Base-by-base conservation (phyloP, 2,888 invertebrate species). In the Drymonia ruficornis region DNA sequence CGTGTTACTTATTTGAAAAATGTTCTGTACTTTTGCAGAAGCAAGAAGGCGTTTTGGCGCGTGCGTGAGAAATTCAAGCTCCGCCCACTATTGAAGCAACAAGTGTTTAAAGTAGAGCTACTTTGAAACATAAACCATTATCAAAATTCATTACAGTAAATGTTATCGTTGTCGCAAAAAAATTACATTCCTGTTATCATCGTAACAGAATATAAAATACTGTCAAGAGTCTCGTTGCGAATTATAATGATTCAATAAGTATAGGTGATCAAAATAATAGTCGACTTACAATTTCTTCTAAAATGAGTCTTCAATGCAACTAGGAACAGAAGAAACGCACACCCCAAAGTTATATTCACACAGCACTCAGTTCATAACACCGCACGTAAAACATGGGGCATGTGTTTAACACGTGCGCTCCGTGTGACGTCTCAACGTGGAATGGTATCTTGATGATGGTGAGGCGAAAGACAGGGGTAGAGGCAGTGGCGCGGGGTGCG, bases 401-500 rank as follows among this genome's bases (percentile, higher is more conserved):
- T 67, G 71, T 78, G 69, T 67, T 60, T 67, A 67, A 72, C 74
- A 76, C 82, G 77, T 78, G 84, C 85, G 80, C 74, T 70, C 77
- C 57, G 68, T 70, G 54, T 73, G 81, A 82, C 81, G 86, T 76
- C 77, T 80, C 66, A 83, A 81, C 86, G 82, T 83, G 78, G 84
- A 90, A 86, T 91, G 89, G 82, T 80, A 76, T 81, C 78, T 80
- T 79, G 86, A 86, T 84, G 87, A 85, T 85, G 88, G 84, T 74
- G 72, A 74, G 69, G 80, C 80, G 77, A 78, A 81, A 83, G 84
- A 83, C 83, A 80, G 71, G 78, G 76, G 83, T 59, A 65, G 62
- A 61, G 60, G 55, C 60, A 61, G 75, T 71, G 61, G 75, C 58
- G 80, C 69, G 77, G 76, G 73, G 71, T 53, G 56, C 58, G 71